Evolutionary conservation across 2,797 vertebrate species (phyloP).

Genomic region (Propithecus deckenii): DNA sequence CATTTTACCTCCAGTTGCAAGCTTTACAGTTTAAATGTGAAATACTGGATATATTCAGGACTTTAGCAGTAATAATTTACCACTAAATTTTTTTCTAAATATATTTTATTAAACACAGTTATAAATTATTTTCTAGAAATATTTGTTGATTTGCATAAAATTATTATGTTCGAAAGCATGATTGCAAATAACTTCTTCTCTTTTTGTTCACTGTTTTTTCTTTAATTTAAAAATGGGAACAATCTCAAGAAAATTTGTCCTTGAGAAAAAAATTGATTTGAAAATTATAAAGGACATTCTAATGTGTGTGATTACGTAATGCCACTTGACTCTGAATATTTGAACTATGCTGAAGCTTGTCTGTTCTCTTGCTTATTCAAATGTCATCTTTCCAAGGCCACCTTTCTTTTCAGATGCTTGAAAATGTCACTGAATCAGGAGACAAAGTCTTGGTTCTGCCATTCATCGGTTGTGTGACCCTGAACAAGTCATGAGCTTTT

Average conservation of each 20-base stretch:
- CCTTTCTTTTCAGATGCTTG: background rate
- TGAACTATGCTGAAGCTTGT: background rate
- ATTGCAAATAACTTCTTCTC: background rate
- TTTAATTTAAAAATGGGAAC: background rate
- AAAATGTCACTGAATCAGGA: background rate
- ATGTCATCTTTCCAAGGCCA: background rate
- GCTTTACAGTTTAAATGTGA: background rate
- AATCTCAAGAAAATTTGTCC: background rate
- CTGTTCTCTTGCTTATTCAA: background rate
- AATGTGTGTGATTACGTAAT: background rate
- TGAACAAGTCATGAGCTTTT: background rate
- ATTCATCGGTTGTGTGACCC: background rate
- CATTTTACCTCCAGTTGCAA: background rate
- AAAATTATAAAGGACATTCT: background rate
- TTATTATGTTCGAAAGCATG: background rate
- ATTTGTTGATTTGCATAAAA: background rate
- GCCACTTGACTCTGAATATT: background rate
- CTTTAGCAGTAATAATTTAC: background rate
- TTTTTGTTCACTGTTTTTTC: background rate
- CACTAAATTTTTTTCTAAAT: background rate
- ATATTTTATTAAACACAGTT: background rate
- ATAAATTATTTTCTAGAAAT: background rate
- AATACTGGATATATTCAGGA: background rate
- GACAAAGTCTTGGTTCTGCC: background rate
- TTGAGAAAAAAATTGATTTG: slow-evolving; percentile 7